Evolutionary conservation across 1,140 invertebrate genomes (phyloP), one percentile per base, ranked within the genome.

Genomic region (Doryteuthis pealeii): DNA sequence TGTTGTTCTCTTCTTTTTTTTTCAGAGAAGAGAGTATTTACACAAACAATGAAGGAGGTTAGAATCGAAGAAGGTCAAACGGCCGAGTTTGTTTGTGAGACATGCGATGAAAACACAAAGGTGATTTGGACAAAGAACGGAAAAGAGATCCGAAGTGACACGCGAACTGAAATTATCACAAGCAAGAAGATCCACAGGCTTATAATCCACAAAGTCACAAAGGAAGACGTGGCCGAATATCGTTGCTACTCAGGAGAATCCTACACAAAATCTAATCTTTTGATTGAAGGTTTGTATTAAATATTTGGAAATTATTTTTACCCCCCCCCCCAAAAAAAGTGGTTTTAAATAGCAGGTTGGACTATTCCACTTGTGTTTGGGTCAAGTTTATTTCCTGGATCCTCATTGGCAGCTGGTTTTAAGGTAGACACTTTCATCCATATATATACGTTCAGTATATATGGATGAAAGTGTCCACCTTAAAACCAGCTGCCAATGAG

Each of bases 131-230:
- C 85, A 70, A 86, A 88, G 33, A 85, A 89, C 69, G 87, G 86
- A n/a, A 77, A 82, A 70, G 82, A 85, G 72, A 82, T 87, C 45
- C 71, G 75, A 32, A 81, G 79, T 43, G 79, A 84, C 71, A 94
- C 97, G 83, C 94, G 95, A 76, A 91, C 96, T 68, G 94, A 95
- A 30, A 83, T 87, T 14, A 74, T 81, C 30, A 74, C 77, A 54
- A 83, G 85, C n/a, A 80, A 79, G 12, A 78, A 76, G 8, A 75
- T 78, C 10, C 84, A 86, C 68, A 83, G 78, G 62, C 76, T 87
- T 12, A 78, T 79, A 22, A 80, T 87, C 70, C 81, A 82, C 28
- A 80, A 85, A 62, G 78, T 82, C 15, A 81, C 77, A 10, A 32
- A 85, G 10, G 79, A 85, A 28, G 86, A 87, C 76, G 72, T 71